Evolutionary conservation across 2,113 vertebrate species (phyloP).

Genomic region (Drymodes brunneopygia): DNA sequence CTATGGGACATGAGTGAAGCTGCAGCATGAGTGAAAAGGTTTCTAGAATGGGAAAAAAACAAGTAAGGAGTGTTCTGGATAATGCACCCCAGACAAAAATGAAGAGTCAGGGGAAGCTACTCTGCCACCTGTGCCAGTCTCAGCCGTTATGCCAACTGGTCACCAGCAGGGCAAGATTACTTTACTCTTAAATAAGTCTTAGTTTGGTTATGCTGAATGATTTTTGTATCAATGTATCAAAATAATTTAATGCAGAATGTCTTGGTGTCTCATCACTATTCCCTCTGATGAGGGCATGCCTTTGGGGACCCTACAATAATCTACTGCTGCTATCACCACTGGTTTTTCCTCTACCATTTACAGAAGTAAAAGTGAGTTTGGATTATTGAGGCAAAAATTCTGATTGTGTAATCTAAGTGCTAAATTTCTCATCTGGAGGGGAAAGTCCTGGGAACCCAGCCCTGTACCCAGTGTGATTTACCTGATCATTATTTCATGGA

Average conservation of each 20-base stretch:
- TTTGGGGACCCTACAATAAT: neutral
- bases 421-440: neutral
- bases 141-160: neutral
- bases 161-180: neutral
- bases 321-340: neutral
- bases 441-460: accelerated
- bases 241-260: neutral
- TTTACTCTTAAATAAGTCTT: neutral
- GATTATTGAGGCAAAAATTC: neutral
- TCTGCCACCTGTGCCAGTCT: neutral
- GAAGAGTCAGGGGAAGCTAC: neutral
- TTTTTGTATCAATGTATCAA: neutral
- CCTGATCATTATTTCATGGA: neutral
- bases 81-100: neutral
- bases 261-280: neutral
- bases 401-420: neutral
- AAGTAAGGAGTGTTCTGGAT: neutral
- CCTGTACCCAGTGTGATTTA: neutral
- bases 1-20: neutral
- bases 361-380: neutral
- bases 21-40: neutral
- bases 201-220: neutral
- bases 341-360: neutral
- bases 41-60: neutral
- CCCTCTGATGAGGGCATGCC: accelerated